Evolutionary conservation across 2,797 vertebrate genomes (phyloP).

Genomic region (Loriculus beryllinus): DNA sequence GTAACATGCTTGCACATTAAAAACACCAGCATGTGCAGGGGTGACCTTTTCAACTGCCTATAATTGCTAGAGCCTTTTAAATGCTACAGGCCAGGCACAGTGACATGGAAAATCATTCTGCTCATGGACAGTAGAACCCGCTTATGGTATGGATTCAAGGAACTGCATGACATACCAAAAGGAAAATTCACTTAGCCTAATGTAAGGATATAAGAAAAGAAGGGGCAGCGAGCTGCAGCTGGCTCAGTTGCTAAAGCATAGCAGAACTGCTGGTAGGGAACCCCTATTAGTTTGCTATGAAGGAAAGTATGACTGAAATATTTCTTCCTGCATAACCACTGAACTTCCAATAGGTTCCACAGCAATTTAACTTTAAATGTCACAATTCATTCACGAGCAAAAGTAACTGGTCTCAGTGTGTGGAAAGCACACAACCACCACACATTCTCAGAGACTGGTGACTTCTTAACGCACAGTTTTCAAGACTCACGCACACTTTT

Average conservation of each 20-base stretch:
- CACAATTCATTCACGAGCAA: background rate
- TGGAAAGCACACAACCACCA: background rate
- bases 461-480: background rate
- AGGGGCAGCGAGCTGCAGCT: background rate
- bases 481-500: background rate
- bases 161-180: background rate
- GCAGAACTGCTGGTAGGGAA: slow-evolving; percentile 4
- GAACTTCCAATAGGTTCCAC: background rate
- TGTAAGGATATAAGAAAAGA: background rate
- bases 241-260: background rate
- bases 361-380: background rate
- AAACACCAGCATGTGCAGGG: background rate
- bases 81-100: background rate
- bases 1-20: background rate
- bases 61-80: background rate
- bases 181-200: slow-evolving; percentile 18
- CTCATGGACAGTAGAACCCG: background rate
- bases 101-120: background rate
- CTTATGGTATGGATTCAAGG: background rate
- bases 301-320: slow-evolving; percentile 21
- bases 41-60: background rate
- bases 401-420: background rate
- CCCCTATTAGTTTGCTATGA: background rate
- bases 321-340: background rate
- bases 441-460: background rate